Evolutionary conservation across 2,113 vertebrate genomes (phyloP), one percentile per base, ranked within the genome.

Genomic region (Xenopus borealis): DNA sequence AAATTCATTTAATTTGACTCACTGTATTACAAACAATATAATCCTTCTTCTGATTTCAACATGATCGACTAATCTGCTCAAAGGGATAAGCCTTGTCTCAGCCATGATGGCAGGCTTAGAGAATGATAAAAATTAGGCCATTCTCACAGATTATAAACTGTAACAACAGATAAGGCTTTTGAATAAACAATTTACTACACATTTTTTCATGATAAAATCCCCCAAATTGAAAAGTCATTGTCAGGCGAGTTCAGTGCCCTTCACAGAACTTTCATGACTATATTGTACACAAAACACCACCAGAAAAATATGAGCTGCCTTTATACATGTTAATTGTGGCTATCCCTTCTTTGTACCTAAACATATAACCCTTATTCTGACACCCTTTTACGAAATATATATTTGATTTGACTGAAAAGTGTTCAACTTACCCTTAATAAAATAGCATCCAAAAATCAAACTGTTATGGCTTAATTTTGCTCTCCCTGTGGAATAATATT

Each of bases 21-120:
- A 85, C 88, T 94, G 94, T 93, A 95, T 95, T 95, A 95, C 93
- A 93, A 90, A 88, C 88, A 91, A 90, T 90, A 89, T 95, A 96
- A 96, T 94, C 94, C 93, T 89, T 90, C 88, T 89, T 89, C 87
- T 85, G 93, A 95, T 94, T 95, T 92, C 86, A 91, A 91, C 91
- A 88, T 92, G 89, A 94, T 91, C 88, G 83, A 91, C 92, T 95
- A 94, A 95, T 94, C 95, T 93, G 92, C 92, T 94, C 92, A 90
- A 89, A 91, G 88, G 93, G 94, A 94, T 95, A 93, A 95, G 90
- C 93, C 91, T 93, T 89, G 93, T 94, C 92, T 94, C 93, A 92
- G 95, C 91, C 89, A 83, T 87, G 89, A 90, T 88, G 94, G 91
- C 93, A 90, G 91, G 92, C 88, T 94, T 86, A 89, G 82, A 84